These are phyloP conservation scores for Neoascia interrupta DNA, from an alignment of 2,888 invertebrate species.

Conservation along the genomic window DNA sequence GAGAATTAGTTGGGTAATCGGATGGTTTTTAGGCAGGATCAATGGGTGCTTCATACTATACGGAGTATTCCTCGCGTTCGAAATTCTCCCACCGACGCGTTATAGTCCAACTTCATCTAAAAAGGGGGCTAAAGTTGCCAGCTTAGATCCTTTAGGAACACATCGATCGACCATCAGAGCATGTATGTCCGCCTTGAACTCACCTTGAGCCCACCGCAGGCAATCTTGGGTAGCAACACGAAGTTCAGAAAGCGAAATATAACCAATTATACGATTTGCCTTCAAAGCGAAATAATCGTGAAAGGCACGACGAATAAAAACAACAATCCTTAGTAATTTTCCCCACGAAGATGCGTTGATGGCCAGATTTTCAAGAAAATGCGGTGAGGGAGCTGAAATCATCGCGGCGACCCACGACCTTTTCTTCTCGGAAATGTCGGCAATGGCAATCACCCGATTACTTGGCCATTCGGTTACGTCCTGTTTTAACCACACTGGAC, in stretches of 20 bases:
- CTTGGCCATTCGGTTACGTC: not conserved
- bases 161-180: not conserved
- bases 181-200: not conserved
- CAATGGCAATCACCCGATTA: not conserved
- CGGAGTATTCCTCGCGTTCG: not conserved
- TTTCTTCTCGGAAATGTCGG: not conserved
- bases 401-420: not conserved
- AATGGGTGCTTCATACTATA: slow-evolving; percentile 2
- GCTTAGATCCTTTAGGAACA: not conserved
- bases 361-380: not conserved
- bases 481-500: slow-evolving; percentile 9
- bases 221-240: slow-evolving; percentile 2
- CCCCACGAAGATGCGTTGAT: not conserved
- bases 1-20: not conserved
- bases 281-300: not conserved
- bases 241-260: not conserved
- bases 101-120: slow-evolving; percentile 1
- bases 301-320: not conserved
- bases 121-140: not conserved
- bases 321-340: not conserved
- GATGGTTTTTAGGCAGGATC: not conserved
- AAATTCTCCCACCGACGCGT: slow-evolving; percentile 1
- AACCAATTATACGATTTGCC: not conserved
- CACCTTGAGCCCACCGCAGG: not conserved
- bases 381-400: not conserved